These are phyloP conservation scores for Parazoanthus darwini DNA, from an alignment of 92 coral and sea anemone genomes.

Conservation along the genomic window DNA sequence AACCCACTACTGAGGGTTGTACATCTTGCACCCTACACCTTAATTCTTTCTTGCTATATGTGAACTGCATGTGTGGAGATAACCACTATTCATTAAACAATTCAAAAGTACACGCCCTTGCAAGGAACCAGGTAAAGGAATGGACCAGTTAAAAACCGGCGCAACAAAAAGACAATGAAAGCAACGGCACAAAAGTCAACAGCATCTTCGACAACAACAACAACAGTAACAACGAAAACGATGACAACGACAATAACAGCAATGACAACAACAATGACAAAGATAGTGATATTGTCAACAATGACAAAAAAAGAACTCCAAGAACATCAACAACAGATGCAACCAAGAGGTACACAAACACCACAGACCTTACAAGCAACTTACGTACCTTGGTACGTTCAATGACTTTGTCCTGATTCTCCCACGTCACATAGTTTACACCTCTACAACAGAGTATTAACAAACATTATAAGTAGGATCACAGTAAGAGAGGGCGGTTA, in stretches of 20 bases:
- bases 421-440: conserved; percentile 88
- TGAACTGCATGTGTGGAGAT: no score
- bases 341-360: background rate
- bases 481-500: background rate
- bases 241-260: background rate
- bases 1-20: no score
- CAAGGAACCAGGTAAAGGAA: background rate
- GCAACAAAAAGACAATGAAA: background rate
- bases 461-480: background rate
- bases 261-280: background rate
- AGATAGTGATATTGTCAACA: background rate
- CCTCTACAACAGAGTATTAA: conserved; percentile 59
- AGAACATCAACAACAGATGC: background rate
- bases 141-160: background rate
- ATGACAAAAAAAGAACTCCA: background rate
- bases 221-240: background rate
- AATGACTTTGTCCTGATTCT: conserved; percentile 72
- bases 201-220: no score
- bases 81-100: no score
- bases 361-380: background rate
- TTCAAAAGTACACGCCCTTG: no score
- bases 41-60: no score
- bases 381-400: conserved; percentile 80
- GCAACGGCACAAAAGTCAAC: no score
- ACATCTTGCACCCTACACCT: no score